These are phyloP conservation scores for Misgurnus mizolepis DNA, from an alignment of 2,113 vertebrate species.

Conservation along the genomic window DNA sequence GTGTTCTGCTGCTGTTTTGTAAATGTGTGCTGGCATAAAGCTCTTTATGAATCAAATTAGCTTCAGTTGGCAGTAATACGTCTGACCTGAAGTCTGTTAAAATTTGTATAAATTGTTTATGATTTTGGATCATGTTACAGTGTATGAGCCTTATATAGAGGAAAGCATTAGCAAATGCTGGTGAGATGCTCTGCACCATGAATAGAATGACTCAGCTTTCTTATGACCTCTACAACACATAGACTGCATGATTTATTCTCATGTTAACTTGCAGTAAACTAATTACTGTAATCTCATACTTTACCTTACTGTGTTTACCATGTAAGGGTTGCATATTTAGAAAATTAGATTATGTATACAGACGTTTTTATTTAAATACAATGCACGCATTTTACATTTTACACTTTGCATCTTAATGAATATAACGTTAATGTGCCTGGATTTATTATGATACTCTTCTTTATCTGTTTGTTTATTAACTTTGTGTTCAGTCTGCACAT, in stretches of 20 bases:
- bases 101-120: not conserved
- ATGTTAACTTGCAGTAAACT: not conserved
- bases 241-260: not conserved
- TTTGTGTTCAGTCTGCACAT: too few relatives aligned
- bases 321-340: too few relatives aligned
- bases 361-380: too few relatives aligned
- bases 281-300: not conserved
- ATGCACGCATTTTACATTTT: too few relatives aligned
- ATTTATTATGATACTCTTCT: too few relatives aligned
- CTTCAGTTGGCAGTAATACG: not conserved
- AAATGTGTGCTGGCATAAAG: too few relatives aligned
- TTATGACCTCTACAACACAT: constrained; percentile 8
- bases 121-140: constrained; percentile 10
- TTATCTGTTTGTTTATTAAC: too few relatives aligned
- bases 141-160: too few relatives aligned
- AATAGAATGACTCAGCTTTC: constrained; percentile 15
- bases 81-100: not conserved
- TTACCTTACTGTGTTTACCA: not conserved
- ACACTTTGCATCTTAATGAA: too few relatives aligned
- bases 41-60: not conserved
- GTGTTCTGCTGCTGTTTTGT: too few relatives aligned
- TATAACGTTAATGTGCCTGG: too few relatives aligned
- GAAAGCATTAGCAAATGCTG: not conserved
- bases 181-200: constrained; percentile 1
- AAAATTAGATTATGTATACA: too few relatives aligned